Percentiles rank a stretch among this genome's conserved stretches.
Evolutionary conservation across 2,797 vertebrate genomes (phyloP).

Genomic region (Sparus aurata): DNA sequence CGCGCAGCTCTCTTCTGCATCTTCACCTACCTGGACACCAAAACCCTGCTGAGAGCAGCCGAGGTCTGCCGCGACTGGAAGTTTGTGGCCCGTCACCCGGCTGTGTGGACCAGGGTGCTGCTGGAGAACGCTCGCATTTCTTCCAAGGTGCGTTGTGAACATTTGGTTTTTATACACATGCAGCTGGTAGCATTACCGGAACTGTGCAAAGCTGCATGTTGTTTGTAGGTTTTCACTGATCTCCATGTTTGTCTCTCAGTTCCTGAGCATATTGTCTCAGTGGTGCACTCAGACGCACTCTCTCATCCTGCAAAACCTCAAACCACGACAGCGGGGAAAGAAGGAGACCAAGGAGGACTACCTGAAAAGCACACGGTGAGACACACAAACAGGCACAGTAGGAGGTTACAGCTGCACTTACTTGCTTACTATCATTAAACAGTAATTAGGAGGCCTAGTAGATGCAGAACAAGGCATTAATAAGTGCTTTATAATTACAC

Average conservation of each 20-base stretch:
- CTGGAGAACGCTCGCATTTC: conserved; percentile 97
- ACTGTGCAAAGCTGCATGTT: background rate
- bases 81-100: conserved; percentile 96
- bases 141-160: conserved; percentile 89
- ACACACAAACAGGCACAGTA: background rate
- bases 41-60: conserved; percentile 92
- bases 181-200: background rate
- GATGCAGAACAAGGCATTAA: too few species aligned
- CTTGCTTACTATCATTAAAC: too few species aligned
- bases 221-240: conserved; percentile 8
- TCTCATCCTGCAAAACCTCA: conserved; percentile 98
- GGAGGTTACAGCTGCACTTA: background rate
- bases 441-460: too few species aligned
- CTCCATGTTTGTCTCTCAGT: conserved; percentile 81
- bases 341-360: conserved; percentile 99
- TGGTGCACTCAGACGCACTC: conserved; percentile 99
- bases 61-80: conserved; percentile 98
- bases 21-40: conserved; percentile 98
- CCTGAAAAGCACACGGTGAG: conserved; percentile 96
- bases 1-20: conserved; percentile 97
- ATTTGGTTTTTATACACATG: background rate
- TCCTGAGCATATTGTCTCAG: conserved; percentile 94
- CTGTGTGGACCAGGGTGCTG: conserved; percentile 96
- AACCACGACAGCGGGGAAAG: conserved; percentile 96
- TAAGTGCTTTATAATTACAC: too few species aligned